Evolutionary conservation across 2,797 vertebrate genomes (phyloP), one percentile per base, ranked within the genome.

Genomic region (Chrosomus eos): DNA sequence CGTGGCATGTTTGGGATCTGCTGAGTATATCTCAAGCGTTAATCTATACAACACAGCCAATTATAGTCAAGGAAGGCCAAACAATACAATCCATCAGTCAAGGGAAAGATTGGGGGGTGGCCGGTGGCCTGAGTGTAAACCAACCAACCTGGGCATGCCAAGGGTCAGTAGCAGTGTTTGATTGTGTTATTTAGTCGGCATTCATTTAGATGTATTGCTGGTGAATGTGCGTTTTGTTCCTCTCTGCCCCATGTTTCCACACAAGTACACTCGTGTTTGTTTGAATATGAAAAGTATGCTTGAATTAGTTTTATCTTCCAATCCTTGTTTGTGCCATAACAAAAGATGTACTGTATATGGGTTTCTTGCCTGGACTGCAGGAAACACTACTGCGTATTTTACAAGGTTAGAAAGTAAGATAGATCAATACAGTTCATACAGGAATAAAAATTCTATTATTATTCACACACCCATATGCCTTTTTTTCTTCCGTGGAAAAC

Each of bases 1-100:
- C 78, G 72, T 95, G 95, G 94, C 94, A 95, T 95, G 95, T 96
- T 96, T 95, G 90, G 94, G 93, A 92, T 94, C 94, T 95, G 95
- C 93, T 90, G 93, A 95, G 94, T 93, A 95, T 95, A 95, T 95
- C 92, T 93, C 91, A 90, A 90, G 93, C 91, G 90, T 94, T 94
- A 95, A 95, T 94, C 93, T 95, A 95, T 94, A 95, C 94, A 96
- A 94, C 89, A 28, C 81, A 92, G 90, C 93, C 94, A 94, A 94
- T 95, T 95, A 94, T 93, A 94, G 93, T 91, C 86, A 90, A 74
- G 77, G 92, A 95, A 95, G 95, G 93, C 94, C 94, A 95, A 96
- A 95, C 94, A 94, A 95, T 95, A 91, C 93, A 89, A 95, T 95
- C 94, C 93, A 95, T 96, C 94, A 94, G 92, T 93, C 93, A 93